Evolutionary conservation across 2,888 invertebrate genomes (phyloP), one percentile per base, ranked within the genome.

Genomic region (Encarsia formosa): DNA sequence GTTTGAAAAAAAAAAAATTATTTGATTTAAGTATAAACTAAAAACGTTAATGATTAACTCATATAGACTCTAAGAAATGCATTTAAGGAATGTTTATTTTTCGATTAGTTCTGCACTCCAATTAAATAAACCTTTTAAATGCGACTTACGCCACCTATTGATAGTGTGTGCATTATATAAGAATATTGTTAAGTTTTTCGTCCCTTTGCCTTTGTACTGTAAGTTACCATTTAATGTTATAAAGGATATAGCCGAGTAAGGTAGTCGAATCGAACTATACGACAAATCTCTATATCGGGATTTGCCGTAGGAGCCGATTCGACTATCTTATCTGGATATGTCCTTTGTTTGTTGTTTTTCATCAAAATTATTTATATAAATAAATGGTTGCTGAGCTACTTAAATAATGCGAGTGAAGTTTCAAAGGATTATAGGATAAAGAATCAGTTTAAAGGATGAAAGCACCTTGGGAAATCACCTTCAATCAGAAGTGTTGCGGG

Each of bases 181-280:
- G 38, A 48, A 32, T 48, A 39, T 47, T 37, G 42, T 45, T 19
- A 35, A 48, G 24, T 39, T 49, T 52, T 54, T 37, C 24, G 46
- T 46, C 52, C 52, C 49, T 52, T 49, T 35, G 46, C 42, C 49
- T 56, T 49, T 52, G 52, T 56, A 56, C 52, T 55, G 45, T 49
- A 32, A 43, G 26, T 52, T 45, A 23, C 42, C 23, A 29, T 6
- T 29, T 41, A n/a, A n/a, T n/a, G n/a, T n/a, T n/a, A n/a, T n/a
- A n/a, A n/a, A n/a, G n/a, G n/a, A n/a, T n/a, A n/a, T n/a, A n/a
- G n/a, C n/a, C n/a, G n/a, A n/a, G n/a, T n/a, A n/a, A n/a, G n/a
- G n/a, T n/a, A n/a, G n/a, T n/a, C n/a, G n/a, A n/a, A n/a, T n/a
- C n/a, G n/a, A n/a, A n/a, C n/a, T n/a, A n/a, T n/a, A n/a, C n/a